Conservation (phyloP, 1,140 invertebrate species). For the Caenorhabditis elegans region DNA sequence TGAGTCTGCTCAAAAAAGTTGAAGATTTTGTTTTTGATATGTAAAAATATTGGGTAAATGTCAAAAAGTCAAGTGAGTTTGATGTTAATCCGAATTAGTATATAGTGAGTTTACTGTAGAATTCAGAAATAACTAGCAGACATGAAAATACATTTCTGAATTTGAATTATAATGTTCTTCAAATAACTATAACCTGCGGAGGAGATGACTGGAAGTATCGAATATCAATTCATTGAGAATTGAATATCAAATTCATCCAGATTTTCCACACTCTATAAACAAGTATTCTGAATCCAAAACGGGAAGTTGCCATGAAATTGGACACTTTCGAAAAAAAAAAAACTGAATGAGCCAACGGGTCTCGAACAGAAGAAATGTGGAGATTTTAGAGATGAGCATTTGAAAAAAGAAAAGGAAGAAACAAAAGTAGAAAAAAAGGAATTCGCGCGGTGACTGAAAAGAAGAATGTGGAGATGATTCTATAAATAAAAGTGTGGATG, state of each 20-base stretch:
- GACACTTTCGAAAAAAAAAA: neutral
- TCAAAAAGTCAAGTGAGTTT: no score
- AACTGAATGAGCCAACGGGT: neutral
- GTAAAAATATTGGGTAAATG: no score
- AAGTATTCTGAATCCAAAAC: conserved; percentile 5
- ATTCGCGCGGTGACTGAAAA: no score
- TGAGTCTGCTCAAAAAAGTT: no score
- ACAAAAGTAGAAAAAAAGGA: neutral
- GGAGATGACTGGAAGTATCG: conserved; percentile 4
- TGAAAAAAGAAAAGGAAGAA: neutral
- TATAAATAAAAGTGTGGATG: conserved; percentile 18
- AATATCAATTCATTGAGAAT: conserved; percentile 25
- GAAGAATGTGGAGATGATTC: conserved; percentile 12
- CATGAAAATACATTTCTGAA: no score
- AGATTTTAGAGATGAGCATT: neutral
- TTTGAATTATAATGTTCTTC: no score
- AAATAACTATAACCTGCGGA: neutral
- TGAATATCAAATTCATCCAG: neutral
- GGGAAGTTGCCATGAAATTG: conserved; percentile 12
- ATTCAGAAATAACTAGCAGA: no score
- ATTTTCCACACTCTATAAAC: conserved; percentile 26
- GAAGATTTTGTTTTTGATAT: no score
- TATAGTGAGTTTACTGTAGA: no score
- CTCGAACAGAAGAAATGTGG: neutral
- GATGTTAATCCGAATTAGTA: neutral